Percentiles rank a stretch among this genome's conserved stretches.
These are phyloP conservation scores for Megaleporinus macrocephalus DNA, from an alignment of 2,113 vertebrate species.

Conservation along the genomic window DNA sequence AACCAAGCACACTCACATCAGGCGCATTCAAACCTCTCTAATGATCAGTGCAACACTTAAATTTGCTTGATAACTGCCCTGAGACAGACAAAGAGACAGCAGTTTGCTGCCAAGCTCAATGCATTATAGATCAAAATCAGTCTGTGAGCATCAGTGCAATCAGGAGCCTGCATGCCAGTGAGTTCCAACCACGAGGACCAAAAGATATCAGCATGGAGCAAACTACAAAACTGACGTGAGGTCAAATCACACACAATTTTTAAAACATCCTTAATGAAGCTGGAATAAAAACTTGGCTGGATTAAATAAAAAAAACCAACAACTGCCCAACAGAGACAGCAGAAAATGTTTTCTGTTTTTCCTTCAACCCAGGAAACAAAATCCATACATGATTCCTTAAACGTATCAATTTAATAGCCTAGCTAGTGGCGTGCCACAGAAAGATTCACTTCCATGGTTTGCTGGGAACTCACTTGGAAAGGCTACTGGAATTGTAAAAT, in stretches of 20 bases:
- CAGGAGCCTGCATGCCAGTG: constrained; percentile 12
- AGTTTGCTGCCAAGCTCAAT: constrained; percentile 27
- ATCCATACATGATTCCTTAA: no score
- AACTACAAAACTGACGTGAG: background rate
- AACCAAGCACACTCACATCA: background rate
- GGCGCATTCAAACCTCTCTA: constrained; percentile 10
- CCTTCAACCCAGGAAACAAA: no score
- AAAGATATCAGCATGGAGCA: background rate
- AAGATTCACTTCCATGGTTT: background rate
- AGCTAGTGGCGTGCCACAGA: background rate
- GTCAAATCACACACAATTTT: background rate
- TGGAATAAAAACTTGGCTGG: background rate
- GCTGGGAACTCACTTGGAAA: background rate
- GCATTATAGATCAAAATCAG: constrained; percentile 47
- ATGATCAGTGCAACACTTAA: constrained; percentile 31
- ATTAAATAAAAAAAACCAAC: no score
- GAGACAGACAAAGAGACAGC: constrained; percentile 22
- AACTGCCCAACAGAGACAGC: no score
- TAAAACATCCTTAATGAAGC: background rate
- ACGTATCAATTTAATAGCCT: background rate
- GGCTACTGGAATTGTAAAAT: no score
- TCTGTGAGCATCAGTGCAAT: constrained; percentile 36
- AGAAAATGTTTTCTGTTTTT: no score
- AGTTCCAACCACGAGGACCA: background rate
- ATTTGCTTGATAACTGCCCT: constrained; percentile 29